These are phyloP conservation scores for Zalophus californianus DNA, from an alignment of 2,797 vertebrate species.

Conservation along the genomic window DNA sequence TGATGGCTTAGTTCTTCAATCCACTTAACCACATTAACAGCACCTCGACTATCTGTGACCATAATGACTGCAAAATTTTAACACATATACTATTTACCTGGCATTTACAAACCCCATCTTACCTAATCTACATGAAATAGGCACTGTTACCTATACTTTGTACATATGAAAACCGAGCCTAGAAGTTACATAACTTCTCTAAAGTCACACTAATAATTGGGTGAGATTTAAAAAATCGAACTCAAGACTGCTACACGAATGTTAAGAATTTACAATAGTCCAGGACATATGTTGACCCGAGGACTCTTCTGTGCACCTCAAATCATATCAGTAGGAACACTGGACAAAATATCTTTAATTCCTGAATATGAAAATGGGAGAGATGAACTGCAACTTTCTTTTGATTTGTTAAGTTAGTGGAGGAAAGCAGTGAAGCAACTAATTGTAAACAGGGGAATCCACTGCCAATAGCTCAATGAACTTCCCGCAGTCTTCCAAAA, in stretches of 20 bases:
- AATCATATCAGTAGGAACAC: background rate
- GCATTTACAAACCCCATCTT: background rate
- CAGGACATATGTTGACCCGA: background rate
- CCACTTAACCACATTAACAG: background rate
- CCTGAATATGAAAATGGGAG: constrained; percentile 26
- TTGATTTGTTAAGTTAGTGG: constrained; percentile 48
- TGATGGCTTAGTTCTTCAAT: background rate
- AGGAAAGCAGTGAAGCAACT: constrained; percentile 52
- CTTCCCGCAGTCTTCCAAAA: background rate
- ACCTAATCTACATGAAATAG: background rate
- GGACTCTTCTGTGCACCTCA: background rate
- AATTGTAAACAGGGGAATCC: constrained; percentile 39
- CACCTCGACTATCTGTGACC: background rate
- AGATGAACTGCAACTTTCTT: constrained; percentile 28
- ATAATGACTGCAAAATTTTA: background rate
- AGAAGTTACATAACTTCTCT: constrained; percentile 35
- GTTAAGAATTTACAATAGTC: constrained; percentile 14
- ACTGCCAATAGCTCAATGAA: background rate
- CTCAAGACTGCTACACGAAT: background rate
- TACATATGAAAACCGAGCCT: background rate
- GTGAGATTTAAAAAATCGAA: background rate
- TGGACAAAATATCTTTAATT: constrained; percentile 56
- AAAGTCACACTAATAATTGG: constrained; percentile 13
- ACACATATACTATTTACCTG: background rate
- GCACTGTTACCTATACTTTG: background rate